Base-by-base conservation (phyloP, 1,140 invertebrate genomes). In the Scaptomyza pallida region DNA sequence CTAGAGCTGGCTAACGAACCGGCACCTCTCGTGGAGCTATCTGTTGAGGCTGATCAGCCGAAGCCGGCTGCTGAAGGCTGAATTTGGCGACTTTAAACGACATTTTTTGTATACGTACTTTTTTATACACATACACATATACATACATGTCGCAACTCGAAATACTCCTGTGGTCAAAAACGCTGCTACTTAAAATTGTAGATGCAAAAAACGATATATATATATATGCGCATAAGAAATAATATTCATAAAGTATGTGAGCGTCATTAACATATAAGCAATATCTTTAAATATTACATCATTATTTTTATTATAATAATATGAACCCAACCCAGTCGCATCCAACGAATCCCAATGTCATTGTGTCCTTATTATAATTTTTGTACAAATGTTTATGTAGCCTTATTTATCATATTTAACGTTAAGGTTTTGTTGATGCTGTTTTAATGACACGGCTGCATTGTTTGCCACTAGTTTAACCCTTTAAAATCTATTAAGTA, bases 91-190 rank as follows among this genome's bases (percentile, higher is more conserved):
- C 6, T 15, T 9, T 12, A 9, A 10, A 9, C 3, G 5, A 40
- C 17, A 40, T 16, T 54, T 52, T 52, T 61, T 68, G 44, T 43
- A 67, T 16, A 13, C 17, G 43, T 17, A 51, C 15, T 44, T 50
- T 56, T 48, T 47, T 26, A n/a, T 50, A 41, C 43, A 30, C 35
- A 45, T 54, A 5, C 23, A 26, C n/a, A n/a, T n/a, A n/a, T n/a
- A n/a, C n/a, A n/a, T n/a, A 21, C 5, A 45, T 71, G 37, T 65
- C 45, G 21, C 54, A 72, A 60, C 48, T 60, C 41, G 48, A 67
- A 72, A 72, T 72, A 72, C 69, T 72, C 69, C 63, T 67, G 69
- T 67, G 68, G 68, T 71, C 68, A 71, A 71, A 71, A 26, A 45
- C 45, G 68, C 61, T 71, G 68, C 35, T 50, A 65, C 48, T 45